These are phyloP conservation scores for Cephus cinctus DNA, from an alignment of 1,140 invertebrate species.

Conservation along the genomic window DNA sequence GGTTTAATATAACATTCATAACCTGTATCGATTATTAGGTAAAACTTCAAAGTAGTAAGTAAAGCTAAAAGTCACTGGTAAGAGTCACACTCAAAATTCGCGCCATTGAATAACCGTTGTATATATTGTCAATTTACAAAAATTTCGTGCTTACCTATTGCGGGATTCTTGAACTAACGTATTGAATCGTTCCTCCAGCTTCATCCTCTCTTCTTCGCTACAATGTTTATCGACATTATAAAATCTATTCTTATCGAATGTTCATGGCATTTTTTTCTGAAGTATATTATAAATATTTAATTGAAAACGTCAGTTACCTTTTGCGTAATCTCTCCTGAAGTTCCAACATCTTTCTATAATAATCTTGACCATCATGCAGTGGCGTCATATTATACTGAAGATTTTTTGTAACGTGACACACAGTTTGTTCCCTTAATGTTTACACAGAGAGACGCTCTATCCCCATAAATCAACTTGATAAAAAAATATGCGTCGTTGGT, in stretches of 20 bases:
- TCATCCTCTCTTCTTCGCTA: constrained; percentile 51
- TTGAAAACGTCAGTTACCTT: constrained; percentile 32
- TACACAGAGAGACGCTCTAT: too few relatives aligned
- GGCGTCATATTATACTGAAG: constrained; percentile 35
- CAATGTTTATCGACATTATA: constrained; percentile 5
- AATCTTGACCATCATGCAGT: constrained; percentile 32
- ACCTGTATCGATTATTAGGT: too few relatives aligned
- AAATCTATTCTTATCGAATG: not conserved
- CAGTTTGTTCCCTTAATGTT: too few relatives aligned
- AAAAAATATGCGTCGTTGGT: too few relatives aligned
- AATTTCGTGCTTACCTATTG: constrained; percentile 35
- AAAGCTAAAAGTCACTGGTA: too few relatives aligned
- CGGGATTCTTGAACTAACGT: constrained; percentile 40
- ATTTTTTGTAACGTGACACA: too few relatives aligned
- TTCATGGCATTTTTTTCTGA: not conserved
- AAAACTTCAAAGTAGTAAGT: too few relatives aligned
- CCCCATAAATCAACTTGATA: too few relatives aligned
- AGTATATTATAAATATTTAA: too few relatives aligned
- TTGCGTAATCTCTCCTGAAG: constrained; percentile 45
- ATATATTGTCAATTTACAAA: constrained; percentile 2
- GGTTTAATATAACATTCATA: too few relatives aligned
- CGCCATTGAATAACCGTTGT: not conserved
- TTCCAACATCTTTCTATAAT: constrained; percentile 47
- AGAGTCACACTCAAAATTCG: too few relatives aligned
- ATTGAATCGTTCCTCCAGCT: constrained; percentile 47